A percentile compares a stretch with the other conserved stretches of the same genome.
phyloP scores from a whole-genome alignment of 1,140 invertebrate genomes.

The Copidosoma floridanum region DNA sequence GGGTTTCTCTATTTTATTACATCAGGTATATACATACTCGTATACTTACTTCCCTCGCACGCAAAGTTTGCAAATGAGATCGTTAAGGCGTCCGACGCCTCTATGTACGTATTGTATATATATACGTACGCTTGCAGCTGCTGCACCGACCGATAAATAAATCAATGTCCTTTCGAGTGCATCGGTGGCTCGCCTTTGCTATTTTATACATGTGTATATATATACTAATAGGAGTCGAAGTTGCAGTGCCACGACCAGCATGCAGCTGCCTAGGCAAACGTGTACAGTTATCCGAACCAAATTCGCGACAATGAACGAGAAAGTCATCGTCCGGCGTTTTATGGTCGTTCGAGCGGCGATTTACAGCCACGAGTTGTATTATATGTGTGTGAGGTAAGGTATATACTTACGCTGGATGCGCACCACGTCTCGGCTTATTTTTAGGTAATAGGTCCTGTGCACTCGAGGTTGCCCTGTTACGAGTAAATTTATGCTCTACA shows the following conservation, averaged over 20 bases:
- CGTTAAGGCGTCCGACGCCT: slow-evolving; percentile 20
- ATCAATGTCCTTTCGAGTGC: slow-evolving; percentile 10
- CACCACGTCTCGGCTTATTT: too few relatives aligned
- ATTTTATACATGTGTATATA: neutral
- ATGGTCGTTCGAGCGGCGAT: neutral
- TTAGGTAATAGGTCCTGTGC: too few relatives aligned
- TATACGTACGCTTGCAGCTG: too few relatives aligned
- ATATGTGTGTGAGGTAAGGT: neutral
- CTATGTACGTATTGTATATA: slow-evolving; percentile 8
- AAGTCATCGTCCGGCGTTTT: too few relatives aligned
- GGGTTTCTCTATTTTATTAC: too few relatives aligned
- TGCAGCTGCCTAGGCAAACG: too few relatives aligned
- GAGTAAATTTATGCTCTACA: too few relatives aligned
- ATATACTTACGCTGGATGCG: neutral
- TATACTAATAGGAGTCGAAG: neutral
- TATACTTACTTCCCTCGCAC: too few relatives aligned
- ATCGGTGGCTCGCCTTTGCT: too few relatives aligned
- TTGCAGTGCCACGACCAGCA: slow-evolving; percentile 31
- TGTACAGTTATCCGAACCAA: slow-evolving; percentile 55
- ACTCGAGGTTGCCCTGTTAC: too few relatives aligned
- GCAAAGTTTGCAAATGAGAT: slow-evolving; percentile 25
- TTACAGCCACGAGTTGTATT: neutral
- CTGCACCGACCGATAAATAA: slow-evolving; percentile 15
- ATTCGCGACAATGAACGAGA: slow-evolving; percentile 55
- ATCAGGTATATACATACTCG: too few relatives aligned